These are phyloP conservation scores for Delichon dasypus DNA, from an alignment of 2,797 vertebrate species.

Conservation along the genomic window DNA sequence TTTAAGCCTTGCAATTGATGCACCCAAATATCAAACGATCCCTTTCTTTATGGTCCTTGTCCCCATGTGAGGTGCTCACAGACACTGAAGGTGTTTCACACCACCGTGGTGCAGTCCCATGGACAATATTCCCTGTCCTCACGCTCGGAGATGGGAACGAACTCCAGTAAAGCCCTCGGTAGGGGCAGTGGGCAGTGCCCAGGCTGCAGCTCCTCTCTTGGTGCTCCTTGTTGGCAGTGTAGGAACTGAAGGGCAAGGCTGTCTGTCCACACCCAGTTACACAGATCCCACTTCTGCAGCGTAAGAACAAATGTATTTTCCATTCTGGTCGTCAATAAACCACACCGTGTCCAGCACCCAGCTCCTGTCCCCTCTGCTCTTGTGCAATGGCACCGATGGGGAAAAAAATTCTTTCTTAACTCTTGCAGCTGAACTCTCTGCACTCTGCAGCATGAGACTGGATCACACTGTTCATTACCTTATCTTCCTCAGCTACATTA, in stretches of 20 bases:
- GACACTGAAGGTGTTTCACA: not conserved
- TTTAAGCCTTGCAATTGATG: not conserved
- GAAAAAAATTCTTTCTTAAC: conserved; percentile 47
- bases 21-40: not conserved
- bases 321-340: not conserved
- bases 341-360: not conserved
- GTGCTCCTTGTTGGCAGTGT: not conserved
- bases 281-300: not conserved
- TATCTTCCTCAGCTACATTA: conserved; percentile 56
- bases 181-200: not conserved
- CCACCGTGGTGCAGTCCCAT: not conserved
- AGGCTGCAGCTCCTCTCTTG: not conserved
- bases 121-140: not conserved
- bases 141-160: not conserved
- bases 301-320: not conserved
- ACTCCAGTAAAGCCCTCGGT: not conserved
- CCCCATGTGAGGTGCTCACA: not conserved
- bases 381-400: conserved; percentile 12
- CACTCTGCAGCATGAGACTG: conserved; percentile 29
- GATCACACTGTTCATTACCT: conserved; percentile 45
- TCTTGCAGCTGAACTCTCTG: conserved; percentile 37
- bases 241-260: not conserved
- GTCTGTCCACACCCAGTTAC: not conserved
- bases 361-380: not conserved
- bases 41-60: not conserved